Conservation (phyloP, 2,888 invertebrate species). For the Phengaris alcon region DNA sequence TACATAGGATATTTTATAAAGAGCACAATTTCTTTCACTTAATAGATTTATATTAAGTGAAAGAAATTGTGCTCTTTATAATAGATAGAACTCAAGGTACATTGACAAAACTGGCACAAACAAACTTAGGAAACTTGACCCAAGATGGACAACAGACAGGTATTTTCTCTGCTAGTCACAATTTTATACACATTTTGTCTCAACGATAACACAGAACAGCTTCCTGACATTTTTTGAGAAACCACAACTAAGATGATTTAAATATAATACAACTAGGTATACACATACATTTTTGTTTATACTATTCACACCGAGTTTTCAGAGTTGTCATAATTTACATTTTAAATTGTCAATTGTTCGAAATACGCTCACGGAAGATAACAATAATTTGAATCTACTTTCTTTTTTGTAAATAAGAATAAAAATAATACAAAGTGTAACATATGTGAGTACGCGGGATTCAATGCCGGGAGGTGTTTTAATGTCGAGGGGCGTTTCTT, state of each 20-base stretch:
- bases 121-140: constrained; percentile 22
- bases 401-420: no score
- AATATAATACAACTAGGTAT: neutral
- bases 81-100: constrained; percentile 20
- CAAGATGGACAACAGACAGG: constrained; percentile 13
- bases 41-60: neutral
- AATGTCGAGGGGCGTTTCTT: neutral
- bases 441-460: neutral
- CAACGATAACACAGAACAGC: neutral
- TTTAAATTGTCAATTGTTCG: neutral
- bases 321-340: neutral
- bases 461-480: neutral
- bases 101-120: constrained; percentile 17
- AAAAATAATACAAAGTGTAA: no score
- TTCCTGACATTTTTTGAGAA: neutral
- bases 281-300: neutral
- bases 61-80: no score
- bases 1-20: constrained; percentile 50
- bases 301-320: neutral
- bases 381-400: neutral
- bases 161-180: constrained; percentile 12
- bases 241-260: neutral
- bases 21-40: constrained; percentile 34
- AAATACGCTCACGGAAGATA: neutral
- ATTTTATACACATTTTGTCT: constrained; percentile 11